Base-by-base conservation (phyloP, 2,888 invertebrate species). In the Fabriciana adippe region DNA sequence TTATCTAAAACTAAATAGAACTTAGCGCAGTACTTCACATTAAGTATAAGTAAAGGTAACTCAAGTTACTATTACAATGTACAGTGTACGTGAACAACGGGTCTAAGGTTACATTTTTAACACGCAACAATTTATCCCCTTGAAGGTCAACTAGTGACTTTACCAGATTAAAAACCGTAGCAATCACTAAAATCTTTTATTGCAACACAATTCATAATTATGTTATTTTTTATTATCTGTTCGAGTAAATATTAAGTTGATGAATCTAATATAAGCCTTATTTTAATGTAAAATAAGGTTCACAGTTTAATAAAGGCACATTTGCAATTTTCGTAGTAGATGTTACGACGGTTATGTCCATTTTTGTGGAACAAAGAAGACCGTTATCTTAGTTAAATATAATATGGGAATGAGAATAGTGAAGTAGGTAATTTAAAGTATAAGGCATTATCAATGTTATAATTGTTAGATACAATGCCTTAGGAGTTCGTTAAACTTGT, bases 131-230 rank as follows among this genome's bases (percentile, higher is more conserved):
- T 67, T 64, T 61, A 55, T 67, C 51, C 69, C 60, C 59, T 65
- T 60, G 59, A 71, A 67, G 71, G 69, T 67, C 64, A 65, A 48
- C 65, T n/a, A 66, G 71, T 71, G 67, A 71, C 69, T 69, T 71
- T 71, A 69, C 51, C 55, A 67, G 62, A 69, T 71, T 67, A 69
- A 71, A 71, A 69, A 67, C 26, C 67, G 67, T 69, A 71, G 62
- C 71, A 71, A 69, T 71, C 67, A 65, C 69, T 63, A 65, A 71
- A 71, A 69, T 67, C 65, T 69, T 67, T 69, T 69, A 65, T 71
- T 71, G 55, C 71, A 67, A 71, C 67, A 71, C 62, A 69, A 63
- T 63, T 66, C 68, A 62, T 67, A 70, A 61, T 56, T 70, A 60
- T 67, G 48, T 35, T 55, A 26, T 54, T 55, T 41, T 55, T 60